These are phyloP conservation scores for Chymomyza procnemis DNA, from an alignment of 2,888 invertebrate genomes.

Conservation along the genomic window DNA sequence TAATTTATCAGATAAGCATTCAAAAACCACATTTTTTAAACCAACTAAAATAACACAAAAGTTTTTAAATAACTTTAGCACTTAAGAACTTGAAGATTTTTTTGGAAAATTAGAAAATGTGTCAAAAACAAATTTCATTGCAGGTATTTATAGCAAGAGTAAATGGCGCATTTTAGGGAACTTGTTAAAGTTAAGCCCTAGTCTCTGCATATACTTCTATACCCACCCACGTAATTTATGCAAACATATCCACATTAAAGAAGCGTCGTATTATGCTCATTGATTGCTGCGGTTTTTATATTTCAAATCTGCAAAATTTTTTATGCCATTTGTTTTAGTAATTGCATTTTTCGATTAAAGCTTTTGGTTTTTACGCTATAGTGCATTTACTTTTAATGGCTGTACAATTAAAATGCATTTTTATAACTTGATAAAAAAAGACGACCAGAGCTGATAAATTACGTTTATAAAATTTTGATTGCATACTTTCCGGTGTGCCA, in stretches of 20 bases:
- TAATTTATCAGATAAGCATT: no score
- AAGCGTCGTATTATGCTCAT: conserved; percentile 2
- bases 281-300: conserved; percentile 47
- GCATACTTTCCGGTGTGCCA: conserved; percentile 22
- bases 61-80: no score
- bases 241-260: not conserved
- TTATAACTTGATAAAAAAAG: conserved; percentile 9
- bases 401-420: conserved; percentile 34
- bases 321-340: not conserved
- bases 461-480: conserved; percentile 32
- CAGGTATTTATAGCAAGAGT: no score
- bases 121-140: no score
- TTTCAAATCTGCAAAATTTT: conserved; percentile 30
- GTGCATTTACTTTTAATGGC: conserved; percentile 37
- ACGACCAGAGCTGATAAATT: conserved; percentile 7
- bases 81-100: no score
- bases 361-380: conserved; percentile 24
- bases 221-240: not conserved
- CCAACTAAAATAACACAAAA: no score
- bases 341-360: conserved; percentile 19
- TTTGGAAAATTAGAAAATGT: no score
- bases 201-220: no score
- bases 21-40: no score
- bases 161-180: no score
- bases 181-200: no score